Conservation (phyloP, 1,140 invertebrate genomes). For the Holotrichia oblita region DNA sequence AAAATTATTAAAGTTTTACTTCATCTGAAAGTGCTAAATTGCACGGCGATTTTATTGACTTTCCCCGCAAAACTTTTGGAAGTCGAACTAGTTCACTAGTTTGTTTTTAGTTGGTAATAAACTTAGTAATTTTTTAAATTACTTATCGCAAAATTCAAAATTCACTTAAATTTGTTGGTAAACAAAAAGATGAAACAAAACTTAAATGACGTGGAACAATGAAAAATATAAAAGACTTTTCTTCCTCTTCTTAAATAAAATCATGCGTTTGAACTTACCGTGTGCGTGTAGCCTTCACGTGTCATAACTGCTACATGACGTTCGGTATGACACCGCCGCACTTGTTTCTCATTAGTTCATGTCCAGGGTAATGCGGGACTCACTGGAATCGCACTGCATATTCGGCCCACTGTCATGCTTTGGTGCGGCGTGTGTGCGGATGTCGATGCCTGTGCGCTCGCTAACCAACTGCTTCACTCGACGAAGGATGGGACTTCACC, state of each 20-base stretch:
- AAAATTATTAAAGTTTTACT: no score
- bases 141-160: no score
- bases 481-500: slow-evolving; percentile 51
- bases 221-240: no score
- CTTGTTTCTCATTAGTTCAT: slow-evolving; percentile 22
- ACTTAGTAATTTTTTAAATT: no score
- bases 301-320: slow-evolving; percentile 51
- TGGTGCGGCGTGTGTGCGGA: slow-evolving; percentile 34
- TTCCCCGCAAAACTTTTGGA: no score
- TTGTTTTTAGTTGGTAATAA: no score
- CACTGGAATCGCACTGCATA: slow-evolving; percentile 9
- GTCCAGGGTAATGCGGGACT: slow-evolving; percentile 31
- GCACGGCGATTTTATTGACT: no score
- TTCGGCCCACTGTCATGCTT: slow-evolving; percentile 40
- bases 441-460: slow-evolving; percentile 32
- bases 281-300: slow-evolving; percentile 55
- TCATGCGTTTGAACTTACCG: slow-evolving; percentile 48
- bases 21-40: no score
- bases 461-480: slow-evolving; percentile 38
- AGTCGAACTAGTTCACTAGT: no score
- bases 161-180: no score
- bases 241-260: neutral
- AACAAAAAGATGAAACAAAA: no score
- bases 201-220: no score
- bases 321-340: slow-evolving; percentile 10